Evolutionary conservation across 2,797 vertebrate genomes (phyloP), one percentile per base, ranked within the genome.

Genomic region (Aplochiton taeniatus): DNA sequence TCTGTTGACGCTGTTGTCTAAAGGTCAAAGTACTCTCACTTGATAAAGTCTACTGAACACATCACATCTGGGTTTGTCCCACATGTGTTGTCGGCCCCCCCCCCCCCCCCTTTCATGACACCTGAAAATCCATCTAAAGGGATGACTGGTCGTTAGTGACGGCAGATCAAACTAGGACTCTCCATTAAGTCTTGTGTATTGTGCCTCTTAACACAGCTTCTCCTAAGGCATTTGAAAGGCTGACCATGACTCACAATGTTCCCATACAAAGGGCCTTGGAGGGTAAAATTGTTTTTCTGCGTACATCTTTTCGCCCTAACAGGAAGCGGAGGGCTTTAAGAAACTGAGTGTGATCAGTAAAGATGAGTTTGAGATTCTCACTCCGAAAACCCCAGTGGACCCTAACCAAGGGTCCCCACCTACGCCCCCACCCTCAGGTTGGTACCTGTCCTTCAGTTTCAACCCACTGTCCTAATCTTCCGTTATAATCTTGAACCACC

Each of bases 281-380:
- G 6, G 31, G 31, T 31, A 3, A 2, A 31, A 31, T 2, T 1
- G 18, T 53, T 18, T 87, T 79, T 79, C 67, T 89, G 43, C 65
- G 69, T 63, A 76, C 31, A 6, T 42, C 12, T 42, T 7, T 16
- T 59, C 11, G 5, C 57, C 77, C 79, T 85, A 92, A 90, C 93
- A 95, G 90, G 96, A 97, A 70, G 87, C 93, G 65, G 96, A 97
- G 79, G 94, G 91, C 86, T 98, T 97, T 77, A 96, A 93, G 90
- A 98, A 97, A 90, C 80, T 97, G 57, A 96, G 90, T 75, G 73
- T 98, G 72, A 94, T 97, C 86, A 95, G 89, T 85, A 91, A 95
- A 88, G 94, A 96, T n/a, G 92, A 96, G 79, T 96, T 96, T 76
- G 91, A 95, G 51, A 93, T 84, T 19, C 87, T 95, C 80, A 71